A percentile compares a stretch with the other conserved stretches of the same genome.
These are phyloP conservation scores for Bombus impatiens DNA, from an alignment of 1,140 invertebrate species.

Conservation along the genomic window DNA sequence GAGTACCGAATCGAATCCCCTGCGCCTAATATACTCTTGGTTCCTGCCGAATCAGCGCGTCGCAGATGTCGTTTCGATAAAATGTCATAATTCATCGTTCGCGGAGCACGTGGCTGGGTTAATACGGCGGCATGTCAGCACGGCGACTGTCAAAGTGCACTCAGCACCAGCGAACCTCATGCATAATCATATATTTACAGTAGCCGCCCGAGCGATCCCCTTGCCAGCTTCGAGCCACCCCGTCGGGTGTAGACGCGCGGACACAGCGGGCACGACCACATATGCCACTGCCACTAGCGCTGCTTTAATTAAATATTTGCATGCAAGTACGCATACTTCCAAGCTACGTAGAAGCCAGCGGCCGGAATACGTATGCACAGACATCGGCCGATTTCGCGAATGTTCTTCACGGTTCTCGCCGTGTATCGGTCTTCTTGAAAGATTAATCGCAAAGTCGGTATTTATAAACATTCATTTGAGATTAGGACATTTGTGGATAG, in stretches of 20 bases:
- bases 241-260: constrained; percentile 50
- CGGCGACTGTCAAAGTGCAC: constrained; percentile 72
- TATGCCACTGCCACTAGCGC: constrained; percentile 59
- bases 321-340: constrained; percentile 59
- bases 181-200: constrained; percentile 79
- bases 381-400: background rate
- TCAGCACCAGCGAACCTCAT: constrained; percentile 72
- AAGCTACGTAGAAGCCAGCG: constrained; percentile 30
- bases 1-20: background rate
- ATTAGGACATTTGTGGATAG: background rate
- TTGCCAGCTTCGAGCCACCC: constrained; percentile 35
- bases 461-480: constrained; percentile 14
- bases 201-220: constrained; percentile 37
- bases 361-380: background rate
- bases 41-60: constrained; percentile 39
- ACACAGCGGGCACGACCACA: constrained; percentile 52
- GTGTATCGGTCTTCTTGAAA: constrained; percentile 27
- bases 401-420: background rate
- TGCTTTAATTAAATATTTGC: constrained; percentile 79
- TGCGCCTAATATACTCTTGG: background rate
- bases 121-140: constrained; percentile 52
- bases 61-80: constrained; percentile 57
- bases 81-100: constrained; percentile 67
- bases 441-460: constrained; percentile 61
- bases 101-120: constrained; percentile 32